Evolutionary conservation across 1,140 invertebrate species (phyloP), one percentile per base, ranked within the genome.

Genomic region (Scaptomyza graminum): DNA sequence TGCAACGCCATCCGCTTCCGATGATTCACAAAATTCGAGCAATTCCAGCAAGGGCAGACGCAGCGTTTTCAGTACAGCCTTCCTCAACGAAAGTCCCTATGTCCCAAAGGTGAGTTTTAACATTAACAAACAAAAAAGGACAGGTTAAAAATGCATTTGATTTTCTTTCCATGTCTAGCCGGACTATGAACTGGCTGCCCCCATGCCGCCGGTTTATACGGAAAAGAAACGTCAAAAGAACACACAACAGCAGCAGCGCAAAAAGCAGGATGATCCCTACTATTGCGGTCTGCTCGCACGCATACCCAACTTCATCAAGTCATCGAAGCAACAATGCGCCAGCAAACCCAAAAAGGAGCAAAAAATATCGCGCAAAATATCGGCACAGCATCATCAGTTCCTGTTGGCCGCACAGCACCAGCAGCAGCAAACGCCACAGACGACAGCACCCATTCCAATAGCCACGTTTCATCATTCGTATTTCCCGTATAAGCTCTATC

Each of bases 241-340:
- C 56, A 87, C 64, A 25, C 83, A 81, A 34, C 79, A 87, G 31
- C 79, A 87, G 61, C 79, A 87, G 61, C 87, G 90, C 13, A 91
- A 91, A 41, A 96, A 91, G 54, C 90, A 91, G 62, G 96, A 97
- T 87, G 96, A 97, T 91, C 96, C 96, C 5, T 96, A 97, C 91
- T 97, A 97, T 80, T 96, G 95, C 82, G 96, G 96, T 12, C 92
- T 97, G 44, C 92, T 95, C 82, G 96, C 96, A 25, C 93, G 96
- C 61, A 96, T 97, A 57, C 96, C 96, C 46, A 97, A 97, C 91
- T 97, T 97, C 77, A 95, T 95, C n/a, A 92, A 91, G 76, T 84
- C 90, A 12, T 81, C 82, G 22, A 84, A 90, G 56, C 90, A 90
- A 62, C 71, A 70, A 39, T 75, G 71, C 60, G 66, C 79, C 63